A percentile compares a stretch with the other conserved stretches of the same genome.
phyloP scores from a whole-genome alignment of 2,888 invertebrate genomes.

The Congeria kusceri region DNA sequence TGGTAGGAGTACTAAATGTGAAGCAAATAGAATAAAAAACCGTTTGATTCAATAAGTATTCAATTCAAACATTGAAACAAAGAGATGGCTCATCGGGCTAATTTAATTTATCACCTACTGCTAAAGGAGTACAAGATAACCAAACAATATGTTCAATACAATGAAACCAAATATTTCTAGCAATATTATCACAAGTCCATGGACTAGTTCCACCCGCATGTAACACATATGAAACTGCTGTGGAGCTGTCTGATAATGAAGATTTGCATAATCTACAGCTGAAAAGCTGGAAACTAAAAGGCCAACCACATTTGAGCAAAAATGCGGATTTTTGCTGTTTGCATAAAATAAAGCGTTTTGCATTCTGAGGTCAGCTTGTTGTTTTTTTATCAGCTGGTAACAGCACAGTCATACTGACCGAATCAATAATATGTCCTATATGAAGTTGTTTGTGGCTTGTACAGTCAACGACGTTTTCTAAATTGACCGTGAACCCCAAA shows the following conservation, averaged over 20 bases:
- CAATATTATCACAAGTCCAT: slow-evolving; percentile 3
- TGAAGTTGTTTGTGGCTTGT: slow-evolving; percentile 34
- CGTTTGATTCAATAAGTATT: slow-evolving; percentile 10
- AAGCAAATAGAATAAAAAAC: background rate
- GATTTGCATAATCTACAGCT: slow-evolving; percentile 30
- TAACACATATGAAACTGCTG: slow-evolving; percentile 34
- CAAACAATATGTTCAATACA: slow-evolving; percentile 9
- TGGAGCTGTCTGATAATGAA: slow-evolving; percentile 49
- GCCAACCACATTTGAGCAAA: too few relatives aligned
- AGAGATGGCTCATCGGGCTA: slow-evolving; percentile 14
- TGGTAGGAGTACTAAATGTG: slow-evolving; percentile 5
- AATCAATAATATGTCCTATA: slow-evolving; percentile 56
- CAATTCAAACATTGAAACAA: slow-evolving; percentile 5
- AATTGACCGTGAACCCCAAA: slow-evolving; percentile 43
- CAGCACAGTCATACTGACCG: slow-evolving; percentile 36
- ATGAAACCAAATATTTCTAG: slow-evolving; percentile 10
- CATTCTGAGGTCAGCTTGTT: slow-evolving; percentile 15
- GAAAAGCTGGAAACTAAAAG: slow-evolving; percentile 37
- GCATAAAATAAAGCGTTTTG: background rate
- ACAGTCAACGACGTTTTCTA: slow-evolving; percentile 46
- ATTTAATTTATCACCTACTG: slow-evolving; percentile 23
- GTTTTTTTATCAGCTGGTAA: slow-evolving; percentile 42
- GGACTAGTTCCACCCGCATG: background rate
- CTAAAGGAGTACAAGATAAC: slow-evolving; percentile 14
- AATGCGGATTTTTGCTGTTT: slow-evolving; percentile 22